Conservation (phyloP, 2,113 vertebrate genomes). For the Pachycephala philippinensis region DNA sequence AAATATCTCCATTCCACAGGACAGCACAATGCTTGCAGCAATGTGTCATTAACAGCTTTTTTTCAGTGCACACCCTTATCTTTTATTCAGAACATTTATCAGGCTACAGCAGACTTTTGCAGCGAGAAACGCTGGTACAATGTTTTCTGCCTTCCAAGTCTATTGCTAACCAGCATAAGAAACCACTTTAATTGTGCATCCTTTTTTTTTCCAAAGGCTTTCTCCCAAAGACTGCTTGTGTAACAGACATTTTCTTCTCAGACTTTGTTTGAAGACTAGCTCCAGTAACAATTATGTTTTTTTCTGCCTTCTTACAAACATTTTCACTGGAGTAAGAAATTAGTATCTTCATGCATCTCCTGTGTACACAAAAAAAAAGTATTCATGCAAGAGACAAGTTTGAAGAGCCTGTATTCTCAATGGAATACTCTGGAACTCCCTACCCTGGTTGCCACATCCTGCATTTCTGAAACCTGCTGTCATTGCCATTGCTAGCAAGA, state of each 20-base stretch:
- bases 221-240: not conserved
- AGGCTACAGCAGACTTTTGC: not conserved
- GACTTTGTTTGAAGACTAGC: not conserved
- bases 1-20: not conserved
- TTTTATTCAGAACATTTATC: constrained; percentile 26
- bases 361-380: not conserved
- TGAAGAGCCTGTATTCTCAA: not conserved
- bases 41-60: not conserved
- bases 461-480: not conserved
- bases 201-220: not conserved
- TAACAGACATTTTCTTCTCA: not conserved
- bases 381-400: not conserved
- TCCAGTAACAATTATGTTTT: not conserved
- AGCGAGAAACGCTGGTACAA: not conserved
- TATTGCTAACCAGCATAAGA: not conserved
- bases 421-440: not conserved
- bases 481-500: not conserved
- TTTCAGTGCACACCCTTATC: not conserved
- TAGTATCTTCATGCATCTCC: not conserved
- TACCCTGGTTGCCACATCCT: not conserved
- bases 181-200: not conserved
- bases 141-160: not conserved
- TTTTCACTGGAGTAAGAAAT: not conserved
- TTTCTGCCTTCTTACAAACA: not conserved
- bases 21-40: not conserved